These are phyloP conservation scores for Geopemphigus sp. DNA, from an alignment of 1,140 invertebrate species.

Conservation along the genomic window DNA sequence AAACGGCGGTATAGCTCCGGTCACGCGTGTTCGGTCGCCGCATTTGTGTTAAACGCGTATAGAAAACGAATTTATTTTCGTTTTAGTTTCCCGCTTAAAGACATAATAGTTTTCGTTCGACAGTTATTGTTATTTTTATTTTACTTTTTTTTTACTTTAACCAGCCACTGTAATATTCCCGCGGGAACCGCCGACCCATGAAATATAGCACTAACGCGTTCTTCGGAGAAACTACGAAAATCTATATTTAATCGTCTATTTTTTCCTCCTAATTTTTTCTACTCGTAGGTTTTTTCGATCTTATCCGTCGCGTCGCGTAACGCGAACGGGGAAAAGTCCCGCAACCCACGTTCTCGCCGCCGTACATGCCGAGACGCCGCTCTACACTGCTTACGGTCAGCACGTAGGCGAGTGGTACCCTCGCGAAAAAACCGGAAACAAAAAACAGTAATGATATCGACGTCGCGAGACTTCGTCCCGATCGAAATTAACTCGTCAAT, in stretches of 20 bases:
- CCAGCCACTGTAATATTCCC: background rate
- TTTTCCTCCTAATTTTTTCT: background rate
- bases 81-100: background rate
- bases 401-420: too few species aligned
- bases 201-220: conserved; percentile 14
- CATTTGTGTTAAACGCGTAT: background rate
- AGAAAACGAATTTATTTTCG: background rate
- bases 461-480: background rate
- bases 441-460: background rate
- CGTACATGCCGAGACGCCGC: background rate
- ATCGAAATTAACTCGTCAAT: background rate
- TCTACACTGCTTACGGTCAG: background rate
- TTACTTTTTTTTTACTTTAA: conserved; percentile 1
- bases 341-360: background rate
- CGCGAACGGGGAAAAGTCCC: background rate
- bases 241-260: conserved; percentile 43
- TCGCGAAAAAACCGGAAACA: too few species aligned
- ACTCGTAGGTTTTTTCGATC: background rate
- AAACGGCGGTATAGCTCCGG: too few species aligned
- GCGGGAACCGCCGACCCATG: background rate
- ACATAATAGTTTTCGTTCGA: conserved; percentile 10
- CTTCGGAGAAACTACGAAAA: conserved; percentile 5
- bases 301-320: background rate
- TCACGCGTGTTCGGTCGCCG: too few species aligned
- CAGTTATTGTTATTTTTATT: background rate